Percentiles rank a stretch among this genome's conserved stretches.
Conservation (phyloP, 2,797 vertebrate genomes). For the Sciurus carolinensis region DNA sequence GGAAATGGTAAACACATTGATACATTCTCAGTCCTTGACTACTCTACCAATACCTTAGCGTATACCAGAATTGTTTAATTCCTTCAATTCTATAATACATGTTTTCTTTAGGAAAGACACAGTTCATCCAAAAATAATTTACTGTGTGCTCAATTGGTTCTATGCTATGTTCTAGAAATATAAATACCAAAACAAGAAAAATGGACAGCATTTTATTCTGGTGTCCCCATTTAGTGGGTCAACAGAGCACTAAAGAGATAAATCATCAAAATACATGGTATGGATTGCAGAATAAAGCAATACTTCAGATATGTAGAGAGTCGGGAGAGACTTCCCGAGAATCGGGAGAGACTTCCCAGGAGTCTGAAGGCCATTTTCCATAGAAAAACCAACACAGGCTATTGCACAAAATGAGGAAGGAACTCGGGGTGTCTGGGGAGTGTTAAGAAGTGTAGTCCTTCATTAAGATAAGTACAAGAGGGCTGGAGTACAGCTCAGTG, state of each 20-base stretch:
- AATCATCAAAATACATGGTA: not conserved
- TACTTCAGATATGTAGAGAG: no score
- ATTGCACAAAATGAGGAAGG: not conserved
- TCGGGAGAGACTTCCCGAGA: not conserved
- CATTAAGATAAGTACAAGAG: no score
- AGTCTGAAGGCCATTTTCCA: not conserved
- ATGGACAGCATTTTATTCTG: not conserved
- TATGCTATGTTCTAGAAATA: not conserved
- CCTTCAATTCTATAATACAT: not conserved
- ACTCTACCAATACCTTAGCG: not conserved
- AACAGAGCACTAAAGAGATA: not conserved
- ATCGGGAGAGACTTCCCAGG: not conserved
- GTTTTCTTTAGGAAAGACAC: not conserved
- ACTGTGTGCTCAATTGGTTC: not conserved
- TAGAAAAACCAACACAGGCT: not conserved
- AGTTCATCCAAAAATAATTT: not conserved
- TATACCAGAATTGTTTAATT: not conserved
- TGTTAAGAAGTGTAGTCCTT: not conserved
- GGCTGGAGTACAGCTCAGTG: no score
- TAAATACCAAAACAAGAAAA: not conserved
- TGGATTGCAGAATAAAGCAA: not conserved
- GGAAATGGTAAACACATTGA: not conserved
- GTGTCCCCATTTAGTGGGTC: not conserved
- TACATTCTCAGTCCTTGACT: not conserved
- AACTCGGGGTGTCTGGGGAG: not conserved